phyloP scores from a whole-genome alignment of 2,113 vertebrate genomes.

The Perca flavescens region DNA sequence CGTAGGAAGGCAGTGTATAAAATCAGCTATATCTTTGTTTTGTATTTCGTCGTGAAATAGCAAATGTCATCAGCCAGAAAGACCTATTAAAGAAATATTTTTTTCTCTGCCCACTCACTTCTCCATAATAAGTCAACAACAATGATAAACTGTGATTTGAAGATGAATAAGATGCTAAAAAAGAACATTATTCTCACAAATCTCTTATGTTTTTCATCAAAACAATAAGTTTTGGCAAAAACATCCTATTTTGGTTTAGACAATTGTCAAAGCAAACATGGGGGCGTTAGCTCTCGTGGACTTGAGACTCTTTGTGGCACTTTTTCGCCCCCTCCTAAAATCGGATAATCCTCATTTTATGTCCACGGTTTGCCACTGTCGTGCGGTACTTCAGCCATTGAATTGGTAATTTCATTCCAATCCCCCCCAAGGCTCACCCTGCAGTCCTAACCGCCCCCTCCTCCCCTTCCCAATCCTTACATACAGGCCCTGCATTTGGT shows the following conservation, averaged over 20 bases:
- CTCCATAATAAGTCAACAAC: constrained; percentile 38
- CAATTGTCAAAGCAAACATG: constrained; percentile 52
- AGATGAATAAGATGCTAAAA: constrained; percentile 41
- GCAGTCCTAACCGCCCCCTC: constrained; percentile 60
- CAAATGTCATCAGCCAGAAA: constrained; percentile 62
- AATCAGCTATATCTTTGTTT: constrained; percentile 34
- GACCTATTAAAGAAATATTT: not conserved
- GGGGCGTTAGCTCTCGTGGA: constrained; percentile 37
- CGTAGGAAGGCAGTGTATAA: not conserved
- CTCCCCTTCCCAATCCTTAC: constrained; percentile 68
- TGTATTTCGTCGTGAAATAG: constrained; percentile 60
- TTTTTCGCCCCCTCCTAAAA: constrained; percentile 61
- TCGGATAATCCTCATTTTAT: constrained; percentile 72
- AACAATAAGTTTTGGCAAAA: constrained; percentile 52
- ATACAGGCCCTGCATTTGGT: constrained; percentile 78
- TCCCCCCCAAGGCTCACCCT: constrained; percentile 62
- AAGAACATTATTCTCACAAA: constrained; percentile 39
- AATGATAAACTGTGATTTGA: constrained; percentile 22
- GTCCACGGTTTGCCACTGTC: constrained; percentile 62
- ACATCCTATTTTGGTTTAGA: constrained; percentile 32
- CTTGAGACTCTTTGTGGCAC: constrained; percentile 52
- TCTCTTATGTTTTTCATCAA: constrained; percentile 36
- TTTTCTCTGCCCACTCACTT: constrained; percentile 37
- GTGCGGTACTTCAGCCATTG: constrained; percentile 70
- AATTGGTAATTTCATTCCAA: constrained; percentile 82